Base-by-base conservation (phyloP, 2,888 invertebrate species). In the Acrobasis repandana region DNA sequence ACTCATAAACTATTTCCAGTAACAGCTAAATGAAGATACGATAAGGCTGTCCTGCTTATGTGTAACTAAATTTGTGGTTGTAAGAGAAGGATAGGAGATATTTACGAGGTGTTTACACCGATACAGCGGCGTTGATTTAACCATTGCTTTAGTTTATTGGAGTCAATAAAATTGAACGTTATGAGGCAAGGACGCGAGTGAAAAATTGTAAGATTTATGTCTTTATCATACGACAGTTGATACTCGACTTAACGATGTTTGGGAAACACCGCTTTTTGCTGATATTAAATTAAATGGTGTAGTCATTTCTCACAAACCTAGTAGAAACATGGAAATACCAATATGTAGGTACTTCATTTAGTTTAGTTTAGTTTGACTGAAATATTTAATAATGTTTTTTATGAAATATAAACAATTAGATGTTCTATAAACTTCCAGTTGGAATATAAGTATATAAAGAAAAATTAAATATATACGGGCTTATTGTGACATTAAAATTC, bases 91-190 rank as follows among this genome's bases (percentile, higher is more conserved):
- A 86, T 63, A 60, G 69, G 51, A 50, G 68, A 88, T 85, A 87
- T 90, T 88, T 88, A 90, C 85, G 88, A 90, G 83, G 88, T 90
- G 90, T 87, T 88, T 89, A 87, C 83, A 88, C 88, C 88, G 88
- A 90, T 90, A 89, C 85, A 83, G 82, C 80, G 83, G 90, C 85
- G 90, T 86, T 90, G 91, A 90, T 91, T 88, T 90, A 90, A 90
- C 87, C 90, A 92, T 90, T 90, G 88, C 88, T 86, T 90, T 91
- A 82, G 87, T 91, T 89, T 90, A 92, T 92, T 88, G 88, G 86
- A 89, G 87, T 88, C 91, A 89, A 91, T 92, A 92, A 92, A 92
- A 90, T 88, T 91, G 85, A 90, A 85, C 85, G 89, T 89, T 93
- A 92, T 90, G 90, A 92, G 90, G 86, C 92, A 93, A 92, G 92